Base-by-base conservation (phyloP, 2,113 vertebrate species). In the Scalopus aquaticus region DNA sequence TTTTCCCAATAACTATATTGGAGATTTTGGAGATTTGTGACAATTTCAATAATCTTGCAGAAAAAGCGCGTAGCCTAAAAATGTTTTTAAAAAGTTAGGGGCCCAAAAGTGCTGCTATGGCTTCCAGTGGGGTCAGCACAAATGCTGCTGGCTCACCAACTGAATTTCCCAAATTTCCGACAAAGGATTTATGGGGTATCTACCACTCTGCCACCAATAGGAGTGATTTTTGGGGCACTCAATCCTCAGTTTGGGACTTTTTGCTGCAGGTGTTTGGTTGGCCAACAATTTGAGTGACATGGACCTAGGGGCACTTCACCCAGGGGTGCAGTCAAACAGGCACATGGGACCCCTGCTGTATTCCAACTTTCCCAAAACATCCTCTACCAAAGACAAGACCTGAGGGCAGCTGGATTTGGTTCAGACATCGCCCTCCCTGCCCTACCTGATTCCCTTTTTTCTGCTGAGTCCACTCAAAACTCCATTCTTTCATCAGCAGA, bases 211-310 rank as follows among this genome's bases (percentile, higher is more conserved):
- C 98, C 32, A 98, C 98, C 3, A 98, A 99, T 95, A 98, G 98
- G 89, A 99, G 98, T 88, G 99, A 99, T 87, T 99, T 99, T 93
- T 98, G 98, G 81, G 98, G 99, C 99, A 99, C 95, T 98, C 99
- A 51, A 97, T 99, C 87, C 98, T 99, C 60, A 99, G 99, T 90
- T 42, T 99, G 76, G 99, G 99, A 12, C 98, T 99, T 12, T 99
- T 99, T 94, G 99, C 98, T 28, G 98, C 98, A 0, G 99, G 99
- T 6, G 99, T 99, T 26, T 99, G 99, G 99, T 98, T 99, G 1
- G 99, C 99, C 4, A 98, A 99, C 95, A 99, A 99, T 91, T 97
- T 99, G 76, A 99, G 99, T 0, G 99, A 99, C 95, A 99, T 99
- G 94, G 99, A 99, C 96, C 97, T 99, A 96, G 99, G 99, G 99